A percentile compares a stretch with the other conserved stretches of the same genome.
Evolutionary conservation across 2,888 invertebrate genomes (phyloP).

Genomic region (Rotaria socialis): DNA sequence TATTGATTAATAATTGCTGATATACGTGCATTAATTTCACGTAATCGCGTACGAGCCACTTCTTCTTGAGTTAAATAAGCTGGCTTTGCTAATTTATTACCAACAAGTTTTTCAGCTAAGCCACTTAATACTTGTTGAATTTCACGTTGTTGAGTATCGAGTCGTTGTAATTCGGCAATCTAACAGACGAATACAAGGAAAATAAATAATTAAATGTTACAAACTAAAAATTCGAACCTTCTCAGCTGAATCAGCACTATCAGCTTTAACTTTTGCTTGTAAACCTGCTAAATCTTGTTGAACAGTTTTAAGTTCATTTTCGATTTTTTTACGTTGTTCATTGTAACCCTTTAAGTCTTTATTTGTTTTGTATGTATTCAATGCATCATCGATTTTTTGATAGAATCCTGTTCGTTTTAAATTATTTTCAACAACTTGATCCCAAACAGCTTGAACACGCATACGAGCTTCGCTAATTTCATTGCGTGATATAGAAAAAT

Average conservation of each 20-base stretch:
- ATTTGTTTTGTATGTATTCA: constrained; percentile 65
- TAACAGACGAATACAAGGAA: constrained; percentile 48
- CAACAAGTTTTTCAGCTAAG: constrained; percentile 66
- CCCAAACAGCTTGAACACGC: constrained; percentile 61
- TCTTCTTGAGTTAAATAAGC: constrained; percentile 66
- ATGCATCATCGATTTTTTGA: constrained; percentile 65
- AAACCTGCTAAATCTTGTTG: constrained; percentile 63
- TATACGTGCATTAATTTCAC: constrained; percentile 58
- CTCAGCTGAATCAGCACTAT: constrained; percentile 66
- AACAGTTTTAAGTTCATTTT: constrained; percentile 65
- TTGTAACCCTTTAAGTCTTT: constrained; percentile 63
- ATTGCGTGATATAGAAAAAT: constrained; percentile 78
- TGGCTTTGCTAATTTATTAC: constrained; percentile 65
- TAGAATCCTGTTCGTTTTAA: constrained; percentile 66
- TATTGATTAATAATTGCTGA: constrained; percentile 32
- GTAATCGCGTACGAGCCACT: constrained; percentile 64
- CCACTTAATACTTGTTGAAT: constrained; percentile 56
- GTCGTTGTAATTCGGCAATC: constrained; percentile 64
- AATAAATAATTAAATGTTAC: no score
- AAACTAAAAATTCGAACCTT: constrained; percentile 59
- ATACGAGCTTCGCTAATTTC: constrained; percentile 63
- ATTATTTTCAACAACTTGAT: constrained; percentile 65
- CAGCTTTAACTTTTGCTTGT: constrained; percentile 63
- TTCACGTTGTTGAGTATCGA: constrained; percentile 61
- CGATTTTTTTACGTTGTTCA: constrained; percentile 64